phyloP scores from a whole-genome alignment of 2,888 invertebrate genomes.

The Elaeidobius kamerunicus region DNA sequence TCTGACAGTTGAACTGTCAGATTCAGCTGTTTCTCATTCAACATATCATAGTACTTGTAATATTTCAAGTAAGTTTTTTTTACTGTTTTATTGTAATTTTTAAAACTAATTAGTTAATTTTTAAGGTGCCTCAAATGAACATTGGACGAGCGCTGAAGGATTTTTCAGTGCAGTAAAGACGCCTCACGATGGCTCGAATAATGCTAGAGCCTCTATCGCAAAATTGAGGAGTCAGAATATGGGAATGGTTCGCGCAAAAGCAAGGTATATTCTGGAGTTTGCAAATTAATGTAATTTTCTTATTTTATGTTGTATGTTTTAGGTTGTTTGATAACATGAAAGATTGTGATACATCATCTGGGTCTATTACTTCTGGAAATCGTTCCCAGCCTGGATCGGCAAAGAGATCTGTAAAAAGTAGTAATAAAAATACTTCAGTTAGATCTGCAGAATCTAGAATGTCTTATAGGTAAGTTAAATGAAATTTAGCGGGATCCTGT shows the following conservation, averaged over 20 bases:
- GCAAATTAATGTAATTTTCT: neutral
- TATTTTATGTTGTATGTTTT: neutral
- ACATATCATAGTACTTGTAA: neutral
- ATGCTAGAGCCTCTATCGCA: slow-evolving; percentile 69
- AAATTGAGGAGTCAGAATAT: slow-evolving; percentile 71
- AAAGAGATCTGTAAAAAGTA: slow-evolving; percentile 17
- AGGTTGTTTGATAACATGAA: slow-evolving; percentile 61
- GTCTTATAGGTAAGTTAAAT: slow-evolving; percentile 26
- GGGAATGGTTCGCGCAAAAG: slow-evolving; percentile 77
- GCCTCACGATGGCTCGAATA: slow-evolving; percentile 53
- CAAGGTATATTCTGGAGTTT: slow-evolving; percentile 45
- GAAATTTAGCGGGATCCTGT: no score
- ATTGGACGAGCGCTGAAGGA: slow-evolving; percentile 49
- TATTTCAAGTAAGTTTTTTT: slow-evolving; percentile 7
- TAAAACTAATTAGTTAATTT: no score
- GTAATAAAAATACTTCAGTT: slow-evolving; percentile 29
- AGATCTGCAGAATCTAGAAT: slow-evolving; percentile 15
- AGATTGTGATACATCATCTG: slow-evolving; percentile 37
- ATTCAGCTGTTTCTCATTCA: slow-evolving; percentile 3
- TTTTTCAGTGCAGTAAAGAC: slow-evolving; percentile 52
- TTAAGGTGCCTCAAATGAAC: slow-evolving; percentile 37
- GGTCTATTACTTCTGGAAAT: slow-evolving; percentile 7
- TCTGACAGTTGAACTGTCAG: slow-evolving; percentile 8
- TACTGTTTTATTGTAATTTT: neutral
- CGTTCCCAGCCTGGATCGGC: slow-evolving; percentile 17